These are phyloP conservation scores for Aphelinus certus DNA, from an alignment of 1,140 invertebrate genomes.

Conservation along the genomic window DNA sequence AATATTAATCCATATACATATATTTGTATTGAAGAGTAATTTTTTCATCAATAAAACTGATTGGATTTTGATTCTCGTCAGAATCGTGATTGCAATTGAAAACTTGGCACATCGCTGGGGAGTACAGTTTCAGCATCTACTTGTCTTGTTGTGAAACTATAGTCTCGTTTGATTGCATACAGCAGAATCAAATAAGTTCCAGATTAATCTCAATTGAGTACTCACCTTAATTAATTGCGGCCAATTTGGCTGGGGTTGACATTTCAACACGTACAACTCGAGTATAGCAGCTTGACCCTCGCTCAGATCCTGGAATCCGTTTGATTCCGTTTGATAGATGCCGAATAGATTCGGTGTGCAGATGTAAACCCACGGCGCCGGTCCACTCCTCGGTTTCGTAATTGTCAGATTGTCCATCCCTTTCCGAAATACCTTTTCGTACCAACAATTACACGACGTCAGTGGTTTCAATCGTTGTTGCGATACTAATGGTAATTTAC, in stretches of 20 bases:
- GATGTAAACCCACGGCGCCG: slow-evolving; percentile 75
- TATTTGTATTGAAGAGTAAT: no score
- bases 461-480: no score
- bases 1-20: no score
- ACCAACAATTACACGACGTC: no score
- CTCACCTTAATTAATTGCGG: slow-evolving; percentile 74
- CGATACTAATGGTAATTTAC: no score
- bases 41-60: no score
- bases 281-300: slow-evolving; percentile 71
- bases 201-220: neutral
- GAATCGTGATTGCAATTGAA: no score
- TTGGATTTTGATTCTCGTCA: no score
- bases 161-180: neutral
- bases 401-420: slow-evolving; percentile 68
- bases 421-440: slow-evolving; percentile 67
- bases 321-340: slow-evolving; percentile 5
- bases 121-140: no score
- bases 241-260: slow-evolving; percentile 82
- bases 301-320: slow-evolving; percentile 51
- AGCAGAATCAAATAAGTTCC: neutral
- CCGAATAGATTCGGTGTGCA: slow-evolving; percentile 71
- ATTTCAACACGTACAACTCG: slow-evolving; percentile 75
- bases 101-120: no score
- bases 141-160: no score
- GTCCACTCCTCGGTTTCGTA: slow-evolving; percentile 65